Base-by-base conservation (phyloP, 2,113 vertebrate species). In the Toxotes chatareus region DNA sequence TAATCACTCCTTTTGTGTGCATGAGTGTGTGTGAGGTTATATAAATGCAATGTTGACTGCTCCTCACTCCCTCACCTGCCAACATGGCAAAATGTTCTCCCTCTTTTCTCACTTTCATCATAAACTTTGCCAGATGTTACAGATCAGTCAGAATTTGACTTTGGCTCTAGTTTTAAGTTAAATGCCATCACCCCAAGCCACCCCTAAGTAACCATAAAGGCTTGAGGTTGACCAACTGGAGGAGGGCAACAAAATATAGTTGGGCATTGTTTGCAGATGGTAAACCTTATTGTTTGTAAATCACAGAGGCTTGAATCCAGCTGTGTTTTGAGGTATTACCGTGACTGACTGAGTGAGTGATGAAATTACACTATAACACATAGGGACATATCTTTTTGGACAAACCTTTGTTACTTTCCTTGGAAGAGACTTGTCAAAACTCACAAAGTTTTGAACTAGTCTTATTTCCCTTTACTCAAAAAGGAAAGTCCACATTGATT, bases 211-310 rank as follows among this genome's bases (percentile, higher is more conserved):
- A 87, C 89, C 91, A 90, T 92, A 92, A 92, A 93, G 89, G 76
- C 80, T 91, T 88, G 86, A 91, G 92, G 91, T 94, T 91, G 89
- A 91, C 92, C 88, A 91, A 94, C 88, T 92, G 90, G 82, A 92
- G 76, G 85, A 88, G 89, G 88, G 90, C 85, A 91, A 88, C 79
- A 90, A 91, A 91, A 91, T 85, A 85, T 86, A 89, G 85, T 63
- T 74, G 83, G 87, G 84, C 84, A 79, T 91, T 91, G 87, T 93
- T 93, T 93, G 88, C 90, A 91, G 91, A 90, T 91, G 88, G 91
- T 82, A 83, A 88, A 85, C 77, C 82, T 84, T 90, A 90, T 87
- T 89, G 91, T 86, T 88, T 90, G 76, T 92, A 93, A 93, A 91
- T 73, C 60, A n/a, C 73, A 86, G 75, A 85, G 81, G 87, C 87